Evolutionary conservation across 2,888 invertebrate genomes (phyloP).

Genomic region (Pseudoips prasinana): DNA sequence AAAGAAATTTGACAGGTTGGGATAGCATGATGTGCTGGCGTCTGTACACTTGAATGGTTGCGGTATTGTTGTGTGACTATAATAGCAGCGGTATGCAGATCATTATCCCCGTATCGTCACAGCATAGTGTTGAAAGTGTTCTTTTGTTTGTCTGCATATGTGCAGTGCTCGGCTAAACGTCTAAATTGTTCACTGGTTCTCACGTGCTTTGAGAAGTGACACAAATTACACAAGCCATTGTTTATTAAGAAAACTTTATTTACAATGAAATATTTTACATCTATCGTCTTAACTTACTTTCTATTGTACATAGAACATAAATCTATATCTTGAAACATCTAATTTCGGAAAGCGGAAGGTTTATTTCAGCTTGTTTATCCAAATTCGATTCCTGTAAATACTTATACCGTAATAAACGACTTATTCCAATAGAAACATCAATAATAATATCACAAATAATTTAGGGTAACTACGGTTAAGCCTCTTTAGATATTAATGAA

Average conservation of each 20-base stretch:
- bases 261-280: constrained; percentile 79
- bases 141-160: constrained; percentile 36
- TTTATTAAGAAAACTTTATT: constrained; percentile 74
- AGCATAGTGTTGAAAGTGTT: constrained; percentile 34
- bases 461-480: constrained; percentile 72
- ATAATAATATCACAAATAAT: constrained; percentile 78
- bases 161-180: constrained; percentile 33
- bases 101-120: constrained; percentile 18
- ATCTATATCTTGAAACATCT: constrained; percentile 41
- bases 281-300: constrained; percentile 63
- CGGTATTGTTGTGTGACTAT: constrained; percentile 6
- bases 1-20: too few relatives aligned
- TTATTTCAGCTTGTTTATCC: constrained; percentile 21
- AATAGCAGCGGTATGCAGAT: constrained; percentile 18
- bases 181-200: constrained; percentile 47
- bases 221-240: constrained; percentile 57
- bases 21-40: too few relatives aligned
- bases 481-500: constrained; percentile 54
- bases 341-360: constrained; percentile 31
- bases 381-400: constrained; percentile 23
- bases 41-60: too few relatives aligned
- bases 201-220: constrained; percentile 56
- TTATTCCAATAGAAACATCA: constrained; percentile 44
- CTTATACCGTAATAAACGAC: constrained; percentile 28
- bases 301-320: constrained; percentile 55